Evolutionary conservation across 2,113 vertebrate species (phyloP), one percentile per base, ranked within the genome.

Genomic region (Ancistrus triradiatus): DNA sequence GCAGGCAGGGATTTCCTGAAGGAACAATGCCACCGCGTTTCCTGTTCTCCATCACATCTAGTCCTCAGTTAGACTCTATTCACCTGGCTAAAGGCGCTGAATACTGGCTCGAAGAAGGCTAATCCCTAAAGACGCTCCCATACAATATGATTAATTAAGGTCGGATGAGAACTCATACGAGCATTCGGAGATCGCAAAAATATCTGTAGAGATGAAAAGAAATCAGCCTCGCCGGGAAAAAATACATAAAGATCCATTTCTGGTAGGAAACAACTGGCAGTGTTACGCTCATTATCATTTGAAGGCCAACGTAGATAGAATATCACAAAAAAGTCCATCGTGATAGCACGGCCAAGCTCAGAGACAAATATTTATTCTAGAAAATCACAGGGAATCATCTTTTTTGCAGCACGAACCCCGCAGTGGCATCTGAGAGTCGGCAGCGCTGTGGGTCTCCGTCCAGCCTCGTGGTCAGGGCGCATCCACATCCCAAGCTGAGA

Each of bases 1-100:
- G 60, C 72, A 69, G 57, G 3, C 59, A 55, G 70, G 75, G 74
- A 53, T 70, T 78, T 87, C 73, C 35, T 73, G 63, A 73, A 22
- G 6, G 42, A 66, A 74, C 61, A 70, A 69, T 72, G 22, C 47
- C 25, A 18, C 4, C 40, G 40, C 40, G 40, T 59, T 77, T 73
- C 56, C 68, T 70, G 38, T 62, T 59, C 37, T 11, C 24, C 48
- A 25, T 37, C 7, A 21, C 47, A 11, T 33, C 37, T 47, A 37
- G n/a, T 25, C 15, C 46, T 37, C 28, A 27, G 62, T 65, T 24
- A 65, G 42, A 56, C 56, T 58, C 35, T 11, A 3, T 56, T 47
- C 49, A 66, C 49, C 56, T 66, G 56, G 10, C 35, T 15, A 42
- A 46, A 40, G 17, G 13, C 13, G 33, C n/a, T 48, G 31, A 55